Percentiles rank a stretch among this genome's conserved stretches.
These are phyloP conservation scores for Amblyopsis rosae DNA, from an alignment of 2,113 vertebrate species.

Conservation along the genomic window DNA sequence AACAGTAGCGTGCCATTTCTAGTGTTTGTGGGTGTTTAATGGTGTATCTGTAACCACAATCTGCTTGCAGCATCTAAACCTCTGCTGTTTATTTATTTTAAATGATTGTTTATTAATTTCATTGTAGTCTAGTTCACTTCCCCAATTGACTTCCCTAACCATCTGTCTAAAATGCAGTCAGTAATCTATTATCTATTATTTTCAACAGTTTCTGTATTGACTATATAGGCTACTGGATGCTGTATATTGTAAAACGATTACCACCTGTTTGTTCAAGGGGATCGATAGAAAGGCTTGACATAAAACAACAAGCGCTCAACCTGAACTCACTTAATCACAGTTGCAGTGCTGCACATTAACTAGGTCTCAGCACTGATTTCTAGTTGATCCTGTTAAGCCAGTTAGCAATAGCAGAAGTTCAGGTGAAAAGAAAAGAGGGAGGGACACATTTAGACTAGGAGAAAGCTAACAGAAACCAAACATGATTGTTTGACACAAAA, in stretches of 20 bases:
- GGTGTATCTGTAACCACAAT: too few species aligned
- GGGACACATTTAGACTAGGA: conserved; percentile 44
- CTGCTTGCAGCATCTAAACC: too few species aligned
- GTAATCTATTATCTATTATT: not conserved
- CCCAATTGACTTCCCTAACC: not conserved
- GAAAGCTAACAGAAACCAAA: conserved; percentile 55
- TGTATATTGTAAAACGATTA: conserved; percentile 4
- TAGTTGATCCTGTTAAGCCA: conserved; percentile 68
- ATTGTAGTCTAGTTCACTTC: not conserved
- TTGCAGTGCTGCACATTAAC: conserved; percentile 41
- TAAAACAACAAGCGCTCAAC: conserved; percentile 19
- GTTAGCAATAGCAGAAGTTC: conserved; percentile 53
- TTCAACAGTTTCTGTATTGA: not conserved
- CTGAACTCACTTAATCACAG: conserved; percentile 16
- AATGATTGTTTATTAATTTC: not conserved
- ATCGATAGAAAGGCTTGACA: conserved; percentile 29
- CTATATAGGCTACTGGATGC: not conserved
- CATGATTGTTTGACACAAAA: conserved; percentile 67
- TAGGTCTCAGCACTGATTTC: conserved; percentile 44
- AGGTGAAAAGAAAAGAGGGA: conserved; percentile 57
- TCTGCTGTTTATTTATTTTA: too few species aligned
- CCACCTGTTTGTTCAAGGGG: conserved; percentile 1
- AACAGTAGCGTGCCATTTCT: too few species aligned
- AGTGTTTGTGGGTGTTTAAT: too few species aligned
- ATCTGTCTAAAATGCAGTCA: not conserved